A percentile compares a stretch with the other conserved stretches of the same genome.
These are phyloP conservation scores for Numida meleagris DNA, from an alignment of 2,113 vertebrate species.

Conservation along the genomic window DNA sequence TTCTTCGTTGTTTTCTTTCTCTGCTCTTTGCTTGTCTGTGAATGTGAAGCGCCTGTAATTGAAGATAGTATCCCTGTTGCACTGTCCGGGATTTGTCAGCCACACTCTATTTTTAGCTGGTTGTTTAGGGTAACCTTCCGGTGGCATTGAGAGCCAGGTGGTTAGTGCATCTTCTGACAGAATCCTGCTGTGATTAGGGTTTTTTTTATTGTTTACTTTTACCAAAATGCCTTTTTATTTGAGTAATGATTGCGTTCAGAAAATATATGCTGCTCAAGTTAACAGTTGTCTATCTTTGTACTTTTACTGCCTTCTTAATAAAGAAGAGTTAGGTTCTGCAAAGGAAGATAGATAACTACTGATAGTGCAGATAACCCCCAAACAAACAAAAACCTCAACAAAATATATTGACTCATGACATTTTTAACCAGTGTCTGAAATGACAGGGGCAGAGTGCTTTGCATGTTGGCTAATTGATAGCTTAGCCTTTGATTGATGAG, in stretches of 20 bases:
- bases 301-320: neutral
- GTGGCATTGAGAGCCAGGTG: constrained; percentile 35
- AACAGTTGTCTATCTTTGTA: neutral
- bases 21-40: neutral
- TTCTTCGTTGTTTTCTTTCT: neutral
- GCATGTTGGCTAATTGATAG: neutral
- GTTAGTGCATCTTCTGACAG: neutral
- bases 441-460: neutral
- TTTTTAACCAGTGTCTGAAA: constrained; percentile 3
- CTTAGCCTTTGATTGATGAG: constrained; percentile 9
- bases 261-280: neutral
- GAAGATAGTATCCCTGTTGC: neutral
- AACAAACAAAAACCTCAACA: neutral
- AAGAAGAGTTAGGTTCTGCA: neutral
- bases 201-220: neutral
- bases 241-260: neutral
- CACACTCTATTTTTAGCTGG: neutral
- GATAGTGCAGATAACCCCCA: neutral
- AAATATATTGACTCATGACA: neutral
- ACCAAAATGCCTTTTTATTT: neutral
- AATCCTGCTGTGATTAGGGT: neutral
- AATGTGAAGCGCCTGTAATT: neutral
- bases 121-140: constrained; percentile 54
- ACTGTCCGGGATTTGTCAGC: neutral
- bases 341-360: neutral